Evolutionary conservation across 2,888 invertebrate genomes (phyloP), one percentile per base, ranked within the genome.

Genomic region (Trachelus tabidus): DNA sequence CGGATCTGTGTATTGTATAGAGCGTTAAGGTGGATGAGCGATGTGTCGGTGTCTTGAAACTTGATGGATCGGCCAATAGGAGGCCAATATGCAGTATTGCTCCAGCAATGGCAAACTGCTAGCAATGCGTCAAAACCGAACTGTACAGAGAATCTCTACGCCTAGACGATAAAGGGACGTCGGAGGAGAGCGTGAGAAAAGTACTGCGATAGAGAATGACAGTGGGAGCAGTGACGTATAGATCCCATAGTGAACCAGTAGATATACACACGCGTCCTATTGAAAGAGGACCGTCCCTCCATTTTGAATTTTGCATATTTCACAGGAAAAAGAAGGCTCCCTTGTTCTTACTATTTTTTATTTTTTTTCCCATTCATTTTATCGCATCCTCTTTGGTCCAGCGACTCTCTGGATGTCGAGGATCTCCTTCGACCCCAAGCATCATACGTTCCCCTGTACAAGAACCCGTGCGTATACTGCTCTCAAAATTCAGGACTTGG

Each of bases 61-160:
- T 81, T 89, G 89, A 90, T 88, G 85, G 89, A 90, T 90, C 84
- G 88, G 83, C 86, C 87, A 86, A 89, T 89, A 87, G 83, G 80
- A 83, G 85, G 85, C 88, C 88, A 87, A 90, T 89, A 89, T 88
- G 87, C 88, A 87, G 85, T 86, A 85, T 83, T 85, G 87, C 86
- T 77, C 81, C 83, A 84, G 85, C 85, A 86, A 84, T 85, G 87
- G 88, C 85, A 88, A 88, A 88, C 87, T 86, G 84, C 84, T 85
- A 83, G 84, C 86, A 86, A 88, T 88, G 87, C 85, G 87, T 90
- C 86, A 89, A 88, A 88, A 34, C 71, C 30, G 1, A 33, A 11
- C 11, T 9, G 31, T 34, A 33, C 30, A 9, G 34, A 31, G 31
- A 30, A 30, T 33, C 31, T 33, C 31, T 30, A 71, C 1, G 3